These are phyloP conservation scores for Pachymerium ferrugineum DNA, from an alignment of 2,888 invertebrate species.

Conservation along the genomic window DNA sequence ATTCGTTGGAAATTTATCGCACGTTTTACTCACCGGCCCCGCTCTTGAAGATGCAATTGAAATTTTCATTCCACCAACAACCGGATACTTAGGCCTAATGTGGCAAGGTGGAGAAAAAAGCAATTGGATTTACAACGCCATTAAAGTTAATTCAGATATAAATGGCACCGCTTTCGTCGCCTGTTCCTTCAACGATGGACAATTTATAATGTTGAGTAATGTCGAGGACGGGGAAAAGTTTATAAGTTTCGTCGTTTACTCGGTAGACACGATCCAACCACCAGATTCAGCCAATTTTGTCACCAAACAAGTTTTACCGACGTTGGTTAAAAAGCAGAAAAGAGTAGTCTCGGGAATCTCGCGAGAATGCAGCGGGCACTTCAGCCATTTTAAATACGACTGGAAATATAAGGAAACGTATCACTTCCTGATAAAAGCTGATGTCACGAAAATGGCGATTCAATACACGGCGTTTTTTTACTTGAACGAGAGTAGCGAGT, in stretches of 20 bases:
- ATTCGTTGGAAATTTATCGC: neutral
- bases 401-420: neutral
- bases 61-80: neutral
- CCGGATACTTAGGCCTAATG: neutral
- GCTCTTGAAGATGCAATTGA: neutral
- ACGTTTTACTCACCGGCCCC: neutral
- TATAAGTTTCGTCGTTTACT: neutral
- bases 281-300: neutral
- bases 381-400: neutral
- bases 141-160: neutral
- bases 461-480: neutral
- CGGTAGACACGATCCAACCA: neutral
- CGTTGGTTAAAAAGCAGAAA: neutral
- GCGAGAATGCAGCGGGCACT: neutral
- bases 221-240: neutral
- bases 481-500: neutral
- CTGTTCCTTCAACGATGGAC: neutral
- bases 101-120: neutral
- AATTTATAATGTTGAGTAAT: neutral
- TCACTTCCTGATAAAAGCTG: neutral
- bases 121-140: neutral
- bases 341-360: neutral
- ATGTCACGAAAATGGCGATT: neutral
- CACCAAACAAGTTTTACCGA: neutral
- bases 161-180: neutral